A percentile compares a stretch with the other conserved stretches of the same genome.
Conservation (phyloP, 1,140 invertebrate species). For the Neodiprion fabricii region DNA sequence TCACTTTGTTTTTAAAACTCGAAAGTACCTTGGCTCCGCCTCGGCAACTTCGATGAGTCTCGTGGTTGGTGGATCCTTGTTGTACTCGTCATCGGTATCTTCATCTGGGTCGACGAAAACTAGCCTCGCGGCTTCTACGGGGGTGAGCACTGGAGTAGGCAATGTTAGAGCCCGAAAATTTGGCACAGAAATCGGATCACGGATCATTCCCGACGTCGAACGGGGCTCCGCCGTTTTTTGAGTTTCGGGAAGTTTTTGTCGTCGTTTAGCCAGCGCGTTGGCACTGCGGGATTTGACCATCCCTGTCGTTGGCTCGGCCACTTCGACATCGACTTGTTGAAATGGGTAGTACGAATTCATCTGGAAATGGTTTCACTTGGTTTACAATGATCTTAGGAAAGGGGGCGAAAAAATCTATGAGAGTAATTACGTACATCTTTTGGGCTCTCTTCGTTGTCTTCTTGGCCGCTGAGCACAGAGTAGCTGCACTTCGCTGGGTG, state of each 20-base stretch:
- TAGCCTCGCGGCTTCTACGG: conserved; percentile 71
- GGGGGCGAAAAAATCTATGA: background rate
- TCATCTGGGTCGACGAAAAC: conserved; percentile 77
- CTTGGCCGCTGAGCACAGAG: conserved; percentile 70
- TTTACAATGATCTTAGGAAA: too few species aligned
- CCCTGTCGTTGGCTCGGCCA: conserved; percentile 54
- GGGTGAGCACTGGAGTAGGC: conserved; percentile 72
- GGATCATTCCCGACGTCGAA: conserved; percentile 61
- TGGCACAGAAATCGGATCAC: conserved; percentile 79
- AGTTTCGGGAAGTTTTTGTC: conserved; percentile 44
- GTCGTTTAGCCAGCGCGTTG: conserved; percentile 52
- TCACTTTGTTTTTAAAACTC: too few species aligned
- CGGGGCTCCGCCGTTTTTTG: conserved; percentile 32
- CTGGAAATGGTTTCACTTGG: conserved; percentile 30
- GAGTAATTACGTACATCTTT: conserved; percentile 45
- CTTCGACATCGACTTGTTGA: conserved; percentile 58
- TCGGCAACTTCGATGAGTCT: conserved; percentile 56
- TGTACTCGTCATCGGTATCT: conserved; percentile 65
- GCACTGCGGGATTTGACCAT: conserved; percentile 59
- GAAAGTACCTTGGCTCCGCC: conserved; percentile 49
- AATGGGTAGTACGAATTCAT: conserved; percentile 60
- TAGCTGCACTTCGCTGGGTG: conserved; percentile 74
- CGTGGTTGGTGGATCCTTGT: conserved; percentile 47
- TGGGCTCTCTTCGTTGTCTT: conserved; percentile 75
- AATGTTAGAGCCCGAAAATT: conserved; percentile 73